Evolutionary conservation across 2,888 invertebrate genomes (phyloP).

Genomic region (Dasysyrphus albostriatus): DNA sequence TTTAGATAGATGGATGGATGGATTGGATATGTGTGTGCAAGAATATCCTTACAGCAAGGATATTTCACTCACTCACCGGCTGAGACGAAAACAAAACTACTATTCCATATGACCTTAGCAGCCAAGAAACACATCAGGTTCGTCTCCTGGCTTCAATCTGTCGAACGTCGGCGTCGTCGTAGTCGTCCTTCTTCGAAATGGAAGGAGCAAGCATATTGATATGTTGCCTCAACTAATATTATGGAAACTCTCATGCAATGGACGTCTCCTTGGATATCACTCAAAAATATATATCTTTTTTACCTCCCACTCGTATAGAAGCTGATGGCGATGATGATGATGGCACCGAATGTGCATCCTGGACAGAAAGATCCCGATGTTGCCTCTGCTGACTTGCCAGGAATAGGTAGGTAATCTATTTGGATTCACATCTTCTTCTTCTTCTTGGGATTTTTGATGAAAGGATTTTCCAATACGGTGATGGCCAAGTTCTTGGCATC

Average conservation of each 20-base stretch:
- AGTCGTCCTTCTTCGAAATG: conserved; percentile 41
- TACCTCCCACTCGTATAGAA: conserved; percentile 14
- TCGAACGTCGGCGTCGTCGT: conserved; percentile 43
- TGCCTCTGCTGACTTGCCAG: conserved; percentile 56
- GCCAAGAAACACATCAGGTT: conserved; percentile 39
- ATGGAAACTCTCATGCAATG: conserved; percentile 69
- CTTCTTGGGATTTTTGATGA: conserved; percentile 46
- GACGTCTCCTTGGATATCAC: conserved; percentile 77
- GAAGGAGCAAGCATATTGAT: conserved; percentile 57
- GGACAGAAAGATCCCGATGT: conserved; percentile 61
- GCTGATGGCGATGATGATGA: conserved; percentile 46
- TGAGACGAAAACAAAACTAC: conserved; percentile 58
- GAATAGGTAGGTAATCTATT: conserved; percentile 74
- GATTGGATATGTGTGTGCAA: conserved; percentile 56
- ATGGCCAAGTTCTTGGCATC: conserved; percentile 55
- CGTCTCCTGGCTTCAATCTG: conserved; percentile 66
- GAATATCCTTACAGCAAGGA: conserved; percentile 62
- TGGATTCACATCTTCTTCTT: conserved; percentile 67
- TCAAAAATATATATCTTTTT: conserved; percentile 74
- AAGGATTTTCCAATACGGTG: conserved; percentile 66
- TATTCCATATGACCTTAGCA: conserved; percentile 53
- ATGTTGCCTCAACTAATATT: conserved; percentile 72
- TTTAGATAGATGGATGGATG: conserved; percentile 51
- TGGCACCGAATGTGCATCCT: conserved; percentile 67
- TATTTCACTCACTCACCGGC: conserved; percentile 41